Conservation (phyloP, 2,797 vertebrate genomes). For the Cichlasoma orientale region DNA sequence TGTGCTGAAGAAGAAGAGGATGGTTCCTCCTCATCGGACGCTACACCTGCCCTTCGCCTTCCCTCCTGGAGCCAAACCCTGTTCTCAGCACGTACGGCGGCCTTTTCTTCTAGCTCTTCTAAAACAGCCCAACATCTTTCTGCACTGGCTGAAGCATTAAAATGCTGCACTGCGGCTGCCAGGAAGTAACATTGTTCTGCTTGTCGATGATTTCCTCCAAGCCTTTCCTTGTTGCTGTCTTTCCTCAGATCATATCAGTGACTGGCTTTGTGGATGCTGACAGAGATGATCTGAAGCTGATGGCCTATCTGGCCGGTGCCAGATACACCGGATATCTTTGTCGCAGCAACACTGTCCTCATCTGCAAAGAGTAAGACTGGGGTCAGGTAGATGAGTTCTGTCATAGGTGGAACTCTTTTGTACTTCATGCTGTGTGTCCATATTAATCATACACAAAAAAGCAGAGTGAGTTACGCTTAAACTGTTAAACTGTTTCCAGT, state of each 20-base stretch:
- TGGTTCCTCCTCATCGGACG: conserved; percentile 92
- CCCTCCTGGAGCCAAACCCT: conserved; percentile 94
- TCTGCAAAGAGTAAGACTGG: conserved; percentile 94
- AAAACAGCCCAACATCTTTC: not conserved
- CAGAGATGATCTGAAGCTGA: conserved; percentile 95
- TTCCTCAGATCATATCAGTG: conserved; percentile 93
- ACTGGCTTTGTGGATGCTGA: conserved; percentile 96
- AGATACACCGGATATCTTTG: conserved; percentile 96
- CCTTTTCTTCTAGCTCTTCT: rapidly evolving
- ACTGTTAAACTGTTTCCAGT: not conserved
- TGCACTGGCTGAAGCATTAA: not conserved
- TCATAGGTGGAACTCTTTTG: not conserved
- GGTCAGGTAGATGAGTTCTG: not conserved
- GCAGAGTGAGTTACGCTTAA: too few relatives aligned
- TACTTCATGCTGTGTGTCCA: rapidly evolving
- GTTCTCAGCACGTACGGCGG: conserved; percentile 91
- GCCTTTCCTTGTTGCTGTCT: not conserved
- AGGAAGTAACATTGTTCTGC: not conserved
- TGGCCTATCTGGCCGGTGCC: conserved; percentile 94
- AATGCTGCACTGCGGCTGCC: not conserved
- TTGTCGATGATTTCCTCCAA: not conserved
- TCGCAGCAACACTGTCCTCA: conserved; percentile 95
- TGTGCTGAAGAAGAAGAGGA: conserved; percentile 90
- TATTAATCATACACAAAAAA: too few relatives aligned
- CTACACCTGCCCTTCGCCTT: conserved; percentile 96